Evolutionary conservation across 2,797 vertebrate species (phyloP).

Genomic region (Fringilla coelebs): DNA sequence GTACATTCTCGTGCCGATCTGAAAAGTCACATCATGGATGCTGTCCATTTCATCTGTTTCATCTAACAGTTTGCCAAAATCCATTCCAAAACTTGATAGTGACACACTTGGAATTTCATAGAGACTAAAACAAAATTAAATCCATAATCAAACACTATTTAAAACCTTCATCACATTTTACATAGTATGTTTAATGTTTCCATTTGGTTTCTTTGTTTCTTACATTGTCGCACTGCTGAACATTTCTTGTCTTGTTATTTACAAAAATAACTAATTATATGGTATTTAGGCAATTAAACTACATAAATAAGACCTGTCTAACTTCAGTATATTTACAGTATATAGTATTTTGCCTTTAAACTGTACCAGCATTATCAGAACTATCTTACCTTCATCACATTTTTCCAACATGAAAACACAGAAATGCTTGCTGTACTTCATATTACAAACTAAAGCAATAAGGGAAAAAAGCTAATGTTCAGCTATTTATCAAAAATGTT

Average conservation of each 20-base stretch:
- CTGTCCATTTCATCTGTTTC: conserved; percentile 91
- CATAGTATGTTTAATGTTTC: background rate
- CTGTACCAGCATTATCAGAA: background rate
- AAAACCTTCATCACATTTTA: background rate
- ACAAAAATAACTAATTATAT: background rate
- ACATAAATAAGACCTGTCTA: background rate
- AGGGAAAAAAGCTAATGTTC: background rate
- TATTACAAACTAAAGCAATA: background rate
- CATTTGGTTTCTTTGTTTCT: background rate
- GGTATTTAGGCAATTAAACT: background rate
- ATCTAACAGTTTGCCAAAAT: conserved; percentile 85
- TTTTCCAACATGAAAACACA: background rate
- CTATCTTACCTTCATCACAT: background rate
- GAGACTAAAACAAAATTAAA: conserved; percentile 79
- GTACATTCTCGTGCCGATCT: conserved; percentile 87
- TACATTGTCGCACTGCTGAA: background rate
- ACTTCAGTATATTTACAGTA: background rate
- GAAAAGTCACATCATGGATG: conserved; percentile 94
- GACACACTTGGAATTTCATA: conserved; percentile 92
- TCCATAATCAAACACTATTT: background rate
- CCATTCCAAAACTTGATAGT: conserved; percentile 83
- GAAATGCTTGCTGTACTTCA: background rate
- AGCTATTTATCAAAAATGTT: background rate
- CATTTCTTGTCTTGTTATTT: background rate
- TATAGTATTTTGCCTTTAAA: background rate